Evolutionary conservation across 1,140 invertebrate species (phyloP).

Genomic region (Penaeus japonicus): DNA sequence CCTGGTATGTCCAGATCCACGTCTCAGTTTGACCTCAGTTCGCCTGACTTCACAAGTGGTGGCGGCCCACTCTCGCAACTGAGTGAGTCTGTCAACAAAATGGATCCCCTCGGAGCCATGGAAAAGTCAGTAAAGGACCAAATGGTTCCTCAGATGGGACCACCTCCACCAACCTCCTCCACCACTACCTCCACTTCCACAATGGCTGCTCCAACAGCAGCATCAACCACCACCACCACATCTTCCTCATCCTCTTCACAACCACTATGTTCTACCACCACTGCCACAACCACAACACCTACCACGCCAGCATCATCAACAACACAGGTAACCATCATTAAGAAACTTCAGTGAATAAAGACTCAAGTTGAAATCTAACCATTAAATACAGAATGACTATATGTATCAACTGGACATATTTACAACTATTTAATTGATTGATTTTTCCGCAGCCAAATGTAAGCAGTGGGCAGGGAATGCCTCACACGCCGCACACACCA

Average conservation of each 20-base stretch:
- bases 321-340: constrained; percentile 35
- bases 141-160: constrained; percentile 67
- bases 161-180: constrained; percentile 57
- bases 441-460: constrained; percentile 12
- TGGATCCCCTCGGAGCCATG: constrained; percentile 90
- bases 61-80: constrained; percentile 78
- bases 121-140: constrained; percentile 90
- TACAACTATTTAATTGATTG: background rate
- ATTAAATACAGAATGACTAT: background rate
- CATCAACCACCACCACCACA: constrained; percentile 48
- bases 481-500: constrained; percentile 85
- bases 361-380: too few relatives aligned
- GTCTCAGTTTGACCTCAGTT: constrained; percentile 64
- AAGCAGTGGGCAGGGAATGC: constrained; percentile 69
- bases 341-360: background rate
- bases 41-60: constrained; percentile 64
- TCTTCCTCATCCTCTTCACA: constrained; percentile 28
- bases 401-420: background rate
- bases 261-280: constrained; percentile 38
- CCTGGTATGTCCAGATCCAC: constrained; percentile 67
- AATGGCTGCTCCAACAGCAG: constrained; percentile 26
- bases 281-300: constrained; percentile 47
- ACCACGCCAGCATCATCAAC: constrained; percentile 52
- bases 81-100: constrained; percentile 82
- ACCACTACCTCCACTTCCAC: constrained; percentile 52